Evolutionary conservation across 2,113 vertebrate genomes (phyloP).

Genomic region (Python bivittatus): DNA sequence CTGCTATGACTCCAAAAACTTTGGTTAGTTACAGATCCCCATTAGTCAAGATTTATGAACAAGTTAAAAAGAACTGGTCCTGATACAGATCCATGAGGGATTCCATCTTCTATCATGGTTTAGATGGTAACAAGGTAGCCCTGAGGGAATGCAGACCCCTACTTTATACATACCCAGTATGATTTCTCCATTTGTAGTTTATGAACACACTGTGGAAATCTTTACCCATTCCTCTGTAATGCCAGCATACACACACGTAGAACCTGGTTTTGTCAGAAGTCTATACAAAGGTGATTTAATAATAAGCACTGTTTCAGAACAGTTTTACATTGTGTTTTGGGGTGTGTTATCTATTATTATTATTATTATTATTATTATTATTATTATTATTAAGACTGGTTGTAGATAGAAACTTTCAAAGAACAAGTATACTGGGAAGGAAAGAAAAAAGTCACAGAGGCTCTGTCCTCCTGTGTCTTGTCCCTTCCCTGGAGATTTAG

Average conservation of each 20-base stretch:
- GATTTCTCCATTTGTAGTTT: neutral
- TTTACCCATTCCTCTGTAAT: neutral
- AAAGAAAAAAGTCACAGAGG: neutral
- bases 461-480: neutral
- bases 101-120: neutral
- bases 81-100: neutral
- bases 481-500: neutral
- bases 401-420: neutral
- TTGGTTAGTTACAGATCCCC: neutral
- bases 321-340: neutral
- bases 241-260: neutral
- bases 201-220: neutral
- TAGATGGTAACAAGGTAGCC: neutral
- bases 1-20: neutral
- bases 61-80: neutral
- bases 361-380: too few relatives aligned
- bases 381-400: too few relatives aligned
- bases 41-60: neutral
- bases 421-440: conserved; percentile 50
- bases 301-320: neutral
- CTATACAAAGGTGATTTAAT: neutral
- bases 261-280: neutral
- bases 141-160: neutral
- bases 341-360: too few relatives aligned
- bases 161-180: neutral